These are phyloP conservation scores for Hydroisotoma schaefferi DNA, from an alignment of 2,888 invertebrate genomes.

Conservation along the genomic window DNA sequence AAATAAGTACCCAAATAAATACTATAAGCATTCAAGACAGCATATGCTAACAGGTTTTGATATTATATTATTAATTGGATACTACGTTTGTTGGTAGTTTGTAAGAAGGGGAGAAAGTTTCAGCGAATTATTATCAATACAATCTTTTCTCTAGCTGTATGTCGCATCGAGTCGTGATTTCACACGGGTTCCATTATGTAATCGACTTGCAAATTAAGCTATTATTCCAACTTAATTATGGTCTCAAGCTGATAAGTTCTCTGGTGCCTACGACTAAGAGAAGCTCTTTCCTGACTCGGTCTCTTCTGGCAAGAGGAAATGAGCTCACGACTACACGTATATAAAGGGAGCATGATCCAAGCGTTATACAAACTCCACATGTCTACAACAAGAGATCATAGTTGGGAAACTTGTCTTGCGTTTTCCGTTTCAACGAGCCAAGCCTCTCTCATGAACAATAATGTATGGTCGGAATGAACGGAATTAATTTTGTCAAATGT, in stretches of 20 bases:
- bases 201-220: conserved; percentile 49
- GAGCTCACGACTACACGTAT: conserved; percentile 26
- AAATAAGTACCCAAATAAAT: too few relatives aligned
- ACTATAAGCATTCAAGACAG: too few relatives aligned
- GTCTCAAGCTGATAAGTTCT: conserved; percentile 43
- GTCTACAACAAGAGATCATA: background rate
- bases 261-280: background rate
- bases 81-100: background rate
- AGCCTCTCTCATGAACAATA: too few relatives aligned
- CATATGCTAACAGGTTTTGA: background rate
- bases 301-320: conserved; percentile 36
- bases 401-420: too few relatives aligned
- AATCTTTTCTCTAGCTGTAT: conserved; percentile 31
- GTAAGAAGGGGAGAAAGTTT: conserved; percentile 7
- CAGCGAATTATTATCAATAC: background rate
- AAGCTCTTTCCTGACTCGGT: too few relatives aligned
- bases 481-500: too few relatives aligned
- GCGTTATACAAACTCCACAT: background rate
- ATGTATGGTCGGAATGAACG: too few relatives aligned
- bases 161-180: conserved; percentile 40
- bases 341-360: background rate
- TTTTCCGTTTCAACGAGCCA: too few relatives aligned
- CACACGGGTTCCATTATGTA: conserved; percentile 43
- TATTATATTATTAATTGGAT: too few relatives aligned
- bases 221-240: conserved; percentile 49